These are phyloP conservation scores for Macrotrachela quadricornifera DNA, from an alignment of 1,140 invertebrate genomes.

Conservation along the genomic window DNA sequence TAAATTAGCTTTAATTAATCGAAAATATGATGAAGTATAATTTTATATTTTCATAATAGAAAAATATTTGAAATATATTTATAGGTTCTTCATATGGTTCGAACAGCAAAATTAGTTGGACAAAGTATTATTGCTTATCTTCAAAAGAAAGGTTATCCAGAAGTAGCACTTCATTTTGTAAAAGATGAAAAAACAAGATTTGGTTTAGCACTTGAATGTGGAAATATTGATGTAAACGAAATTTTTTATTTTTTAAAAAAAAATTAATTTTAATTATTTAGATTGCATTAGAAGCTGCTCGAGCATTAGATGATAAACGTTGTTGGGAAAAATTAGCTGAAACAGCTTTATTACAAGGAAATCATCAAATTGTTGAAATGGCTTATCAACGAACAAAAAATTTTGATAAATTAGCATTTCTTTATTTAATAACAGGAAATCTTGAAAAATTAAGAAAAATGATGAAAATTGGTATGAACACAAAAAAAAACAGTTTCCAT, in stretches of 20 bases:
- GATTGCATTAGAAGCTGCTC: constrained; percentile 60
- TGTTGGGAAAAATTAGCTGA: constrained; percentile 94
- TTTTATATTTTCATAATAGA: too few relatives aligned
- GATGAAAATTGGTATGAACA: constrained; percentile 60
- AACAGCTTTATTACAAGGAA: constrained; percentile 74
- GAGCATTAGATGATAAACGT: constrained; percentile 67
- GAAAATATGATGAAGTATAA: constrained; percentile 86
- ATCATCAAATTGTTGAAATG: constrained; percentile 90
- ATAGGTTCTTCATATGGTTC: constrained; percentile 92
- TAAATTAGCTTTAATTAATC: constrained; percentile 81
- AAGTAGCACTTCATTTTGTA: constrained; percentile 97
- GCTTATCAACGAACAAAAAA: constrained; percentile 97
- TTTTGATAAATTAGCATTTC: constrained; percentile 91
- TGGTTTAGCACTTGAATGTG: constrained; percentile 82
- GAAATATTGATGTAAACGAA: constrained; percentile 67
- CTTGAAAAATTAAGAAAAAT: constrained; percentile 90
- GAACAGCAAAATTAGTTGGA: constrained; percentile 80
- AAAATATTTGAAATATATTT: too few relatives aligned
- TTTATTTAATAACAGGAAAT: constrained; percentile 95
- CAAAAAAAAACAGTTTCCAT: background rate
- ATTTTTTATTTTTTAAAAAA: background rate
- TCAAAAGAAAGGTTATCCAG: constrained; percentile 97
- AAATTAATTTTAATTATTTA: constrained; percentile 12
- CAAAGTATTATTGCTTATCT: constrained; percentile 97
- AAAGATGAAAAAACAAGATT: constrained; percentile 96